Evolutionary conservation across 2,797 vertebrate species (phyloP), one percentile per base, ranked within the genome.

Genomic region (Bufotes viridis): DNA sequence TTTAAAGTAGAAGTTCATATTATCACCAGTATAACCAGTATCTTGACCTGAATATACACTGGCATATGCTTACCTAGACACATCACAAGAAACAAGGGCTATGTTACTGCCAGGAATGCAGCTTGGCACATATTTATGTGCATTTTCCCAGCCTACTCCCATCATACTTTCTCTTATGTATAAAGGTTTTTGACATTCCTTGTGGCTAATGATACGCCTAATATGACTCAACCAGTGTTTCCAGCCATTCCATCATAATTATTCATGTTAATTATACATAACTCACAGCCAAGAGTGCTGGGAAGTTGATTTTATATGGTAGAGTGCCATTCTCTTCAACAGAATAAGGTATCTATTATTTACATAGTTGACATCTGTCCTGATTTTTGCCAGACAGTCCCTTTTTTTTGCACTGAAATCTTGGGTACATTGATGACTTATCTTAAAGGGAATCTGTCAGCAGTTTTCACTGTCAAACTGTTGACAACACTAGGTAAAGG

Each of bases 141-240:
- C 34, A 34, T 83, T 72, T 88, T 88, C 87, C 87, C 87, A 88
- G 87, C 20, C 87, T 81, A 88, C 87, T 85, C 82, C 87, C 87
- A 74, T 42, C 18, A 8, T 63, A 67, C 84, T 57, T 83, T 58
- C 58, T 80, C 55, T 61, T 58, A 60, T 58, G n/a, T 83, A 63
- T 12, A 57, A 34, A 57, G 11, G 22, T 53, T 53, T 49, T 74
- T 85, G 67, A 85, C 58, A 88, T 88, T 63, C 63, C 82, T 85
- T 80, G 34, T 85, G 82, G 14, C 58, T 65, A 63, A 63, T 26
- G 60, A 85, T 72, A 82, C 55, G 65, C 60, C 26, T 24, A 84
- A 74, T 80, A 82, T 85, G 57, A 70, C 34, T 74, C 42, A 85
- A 85, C 83, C 61, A 63, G 83, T 57, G 78, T 84, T 74, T 85